Percentiles rank a stretch among this genome's conserved stretches.
Evolutionary conservation across 2,797 vertebrate species (phyloP).

Genomic region (Periophthalmus magnuspinnatus): DNA sequence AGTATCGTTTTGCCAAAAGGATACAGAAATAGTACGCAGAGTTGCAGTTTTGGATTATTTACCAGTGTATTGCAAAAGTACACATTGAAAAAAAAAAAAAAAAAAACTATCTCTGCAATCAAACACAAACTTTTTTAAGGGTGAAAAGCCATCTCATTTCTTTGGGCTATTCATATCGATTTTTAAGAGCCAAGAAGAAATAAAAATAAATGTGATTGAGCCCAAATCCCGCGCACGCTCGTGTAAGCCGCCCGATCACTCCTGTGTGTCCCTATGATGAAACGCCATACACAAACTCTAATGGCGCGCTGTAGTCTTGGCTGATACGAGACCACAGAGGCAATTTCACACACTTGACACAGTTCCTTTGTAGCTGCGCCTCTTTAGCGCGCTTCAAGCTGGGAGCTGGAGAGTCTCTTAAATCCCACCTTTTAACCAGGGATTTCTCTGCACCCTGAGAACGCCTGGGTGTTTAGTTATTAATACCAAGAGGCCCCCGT

Average conservation of each 20-base stretch:
- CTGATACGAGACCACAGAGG: conserved; percentile 54
- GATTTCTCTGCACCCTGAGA: conserved; percentile 66
- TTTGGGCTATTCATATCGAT: neutral
- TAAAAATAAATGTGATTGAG: neutral
- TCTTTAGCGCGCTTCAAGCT: conserved; percentile 58
- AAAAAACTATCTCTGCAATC: neutral
- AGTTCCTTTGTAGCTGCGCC: conserved; percentile 59
- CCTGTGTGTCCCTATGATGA: conserved; percentile 30
- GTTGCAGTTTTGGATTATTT: too few relatives aligned
- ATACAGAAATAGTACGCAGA: neutral
- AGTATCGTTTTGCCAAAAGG: too few relatives aligned
- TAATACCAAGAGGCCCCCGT: conserved; percentile 55
- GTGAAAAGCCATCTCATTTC: neutral
- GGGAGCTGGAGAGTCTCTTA: conserved; percentile 61
- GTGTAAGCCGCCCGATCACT: conserved; percentile 14
- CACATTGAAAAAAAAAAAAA: neutral
- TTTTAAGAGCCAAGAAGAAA: neutral
- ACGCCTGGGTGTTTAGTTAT: conserved; percentile 68
- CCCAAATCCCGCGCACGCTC: conserved; percentile 26
- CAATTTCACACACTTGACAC: conserved; percentile 66
- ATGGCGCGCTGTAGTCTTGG: conserved; percentile 46
- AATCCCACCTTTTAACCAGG: conserved; percentile 73
- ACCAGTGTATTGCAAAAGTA: neutral
- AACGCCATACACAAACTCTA: conserved; percentile 45
- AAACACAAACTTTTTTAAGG: neutral